phyloP scores from a whole-genome alignment of 2,113 vertebrate genomes.

The Spermophilus dauricus region DNA sequence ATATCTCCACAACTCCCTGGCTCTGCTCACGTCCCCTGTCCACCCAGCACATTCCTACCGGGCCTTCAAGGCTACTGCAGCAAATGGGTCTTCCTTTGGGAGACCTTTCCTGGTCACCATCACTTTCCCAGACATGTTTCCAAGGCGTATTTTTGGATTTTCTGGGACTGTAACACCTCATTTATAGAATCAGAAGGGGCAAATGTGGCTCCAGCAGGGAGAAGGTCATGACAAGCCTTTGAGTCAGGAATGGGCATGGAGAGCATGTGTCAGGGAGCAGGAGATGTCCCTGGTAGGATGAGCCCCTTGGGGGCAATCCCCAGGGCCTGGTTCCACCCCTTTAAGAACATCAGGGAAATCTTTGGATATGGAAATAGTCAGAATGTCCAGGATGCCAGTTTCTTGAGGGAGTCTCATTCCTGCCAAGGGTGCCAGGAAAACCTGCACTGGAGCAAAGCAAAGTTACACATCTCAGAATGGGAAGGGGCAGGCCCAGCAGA shows the following conservation, averaged over 20 bases:
- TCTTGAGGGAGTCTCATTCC: background rate
- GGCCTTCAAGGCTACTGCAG: background rate
- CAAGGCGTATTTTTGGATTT: background rate
- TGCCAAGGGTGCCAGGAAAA: background rate
- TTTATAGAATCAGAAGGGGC: background rate
- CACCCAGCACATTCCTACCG: background rate
- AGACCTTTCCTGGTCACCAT: background rate
- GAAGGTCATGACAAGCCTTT: background rate
- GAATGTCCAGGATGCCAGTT: background rate
- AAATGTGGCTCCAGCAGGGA: background rate
- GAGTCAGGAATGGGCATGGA: background rate
- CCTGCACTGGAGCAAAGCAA: background rate
- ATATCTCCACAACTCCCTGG: background rate
- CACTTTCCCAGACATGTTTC: background rate
- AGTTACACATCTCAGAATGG: background rate
- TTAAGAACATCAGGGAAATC: background rate
- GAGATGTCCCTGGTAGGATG: background rate
- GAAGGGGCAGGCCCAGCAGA: background rate
- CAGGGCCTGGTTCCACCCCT: background rate
- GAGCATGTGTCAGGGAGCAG: rapidly evolving
- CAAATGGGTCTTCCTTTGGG: background rate
- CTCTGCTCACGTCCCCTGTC: background rate
- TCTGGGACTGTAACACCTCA: background rate
- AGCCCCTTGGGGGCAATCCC: background rate
- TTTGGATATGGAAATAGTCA: background rate